Evolutionary conservation across 2,888 invertebrate genomes (phyloP).

Genomic region (Limnephilus rhombicus): DNA sequence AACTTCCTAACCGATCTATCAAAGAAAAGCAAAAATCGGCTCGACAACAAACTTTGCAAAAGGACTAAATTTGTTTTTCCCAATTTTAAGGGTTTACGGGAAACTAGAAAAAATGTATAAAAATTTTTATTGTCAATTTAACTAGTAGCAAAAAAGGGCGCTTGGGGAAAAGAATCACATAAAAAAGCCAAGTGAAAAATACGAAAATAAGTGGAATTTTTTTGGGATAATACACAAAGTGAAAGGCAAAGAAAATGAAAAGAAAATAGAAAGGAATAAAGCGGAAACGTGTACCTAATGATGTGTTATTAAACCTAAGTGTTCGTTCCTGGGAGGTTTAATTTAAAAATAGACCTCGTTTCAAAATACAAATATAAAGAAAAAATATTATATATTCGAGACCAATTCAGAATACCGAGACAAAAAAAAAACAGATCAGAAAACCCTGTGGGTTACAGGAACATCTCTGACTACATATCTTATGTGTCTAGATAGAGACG

Average conservation of each 20-base stretch:
- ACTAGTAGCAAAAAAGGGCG: not conserved
- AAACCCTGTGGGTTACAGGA: not conserved
- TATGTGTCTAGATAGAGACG: too few relatives aligned
- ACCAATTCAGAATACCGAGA: too few relatives aligned
- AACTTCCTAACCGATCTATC: not conserved
- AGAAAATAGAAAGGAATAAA: not conserved
- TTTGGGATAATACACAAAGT: not conserved
- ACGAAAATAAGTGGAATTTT: not conserved
- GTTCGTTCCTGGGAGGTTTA: not conserved
- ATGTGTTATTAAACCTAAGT: not conserved
- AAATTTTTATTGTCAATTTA: not conserved
- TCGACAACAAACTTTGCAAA: not conserved
- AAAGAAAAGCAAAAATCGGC: not conserved
- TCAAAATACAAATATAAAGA: not conserved
- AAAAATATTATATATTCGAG: not conserved
- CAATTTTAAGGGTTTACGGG: not conserved
- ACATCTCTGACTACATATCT: too few relatives aligned
- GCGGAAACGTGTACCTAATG: not conserved
- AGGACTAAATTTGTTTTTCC: not conserved
- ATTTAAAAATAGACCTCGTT: not conserved
- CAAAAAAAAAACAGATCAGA: not conserved
- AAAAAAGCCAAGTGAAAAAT: not conserved
- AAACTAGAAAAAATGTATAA: not conserved
- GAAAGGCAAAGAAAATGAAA: not conserved
- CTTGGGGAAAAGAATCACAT: not conserved